Evolutionary conservation across 2,113 vertebrate genomes (phyloP), one percentile per base, ranked within the genome.

Genomic region (Porphyrio hochstetteri): DNA sequence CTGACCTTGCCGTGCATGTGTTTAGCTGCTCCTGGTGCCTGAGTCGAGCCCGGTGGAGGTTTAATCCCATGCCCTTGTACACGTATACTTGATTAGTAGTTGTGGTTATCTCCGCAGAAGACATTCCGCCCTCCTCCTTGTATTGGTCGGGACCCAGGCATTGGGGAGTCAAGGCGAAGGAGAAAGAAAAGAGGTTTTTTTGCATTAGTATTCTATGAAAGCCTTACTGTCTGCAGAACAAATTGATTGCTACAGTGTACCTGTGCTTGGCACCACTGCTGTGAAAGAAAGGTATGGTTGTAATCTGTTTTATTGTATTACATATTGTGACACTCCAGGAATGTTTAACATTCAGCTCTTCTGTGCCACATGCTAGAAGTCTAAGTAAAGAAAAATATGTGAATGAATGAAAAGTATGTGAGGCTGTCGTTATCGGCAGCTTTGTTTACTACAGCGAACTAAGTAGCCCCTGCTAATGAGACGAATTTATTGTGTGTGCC

Each of bases 241-340:
- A 99, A 99, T 99, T 99, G 99, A 99, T 99, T 99, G 98, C 98
- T 98, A 98, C 98, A 98, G 98, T 98, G 98, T 99, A 99, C 99
- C 99, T 99, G 98, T 98, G 98, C 98, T 99, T 98, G 98, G 98
- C 99, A 98, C 98, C 98, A 98, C 98, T 98, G 99, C 98, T 98
- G 97, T 98, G 98, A 98, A 98, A 98, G 98, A 99, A 98, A 98
- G 98, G 98, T 99, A 98, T 97, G 97, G 98, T 98, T 98, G 98
- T 98, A 98, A 98, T 98, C 98, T 98, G 98, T 98, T 98, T 98
- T 98, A 98, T 98, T 98, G 94, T 98, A 98, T 98, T 98, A 97
- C 97, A 97, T 98, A 97, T 98, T 97, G 96, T 97, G 97, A 97
- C 97, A 97, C 98, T 97, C 96, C 97, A 97, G 97, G 98, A 98